These are phyloP conservation scores for Axinella damicornis DNA, from an alignment of 37 sponge, comb jelly and placozoan genomes.

Conservation along the genomic window DNA sequence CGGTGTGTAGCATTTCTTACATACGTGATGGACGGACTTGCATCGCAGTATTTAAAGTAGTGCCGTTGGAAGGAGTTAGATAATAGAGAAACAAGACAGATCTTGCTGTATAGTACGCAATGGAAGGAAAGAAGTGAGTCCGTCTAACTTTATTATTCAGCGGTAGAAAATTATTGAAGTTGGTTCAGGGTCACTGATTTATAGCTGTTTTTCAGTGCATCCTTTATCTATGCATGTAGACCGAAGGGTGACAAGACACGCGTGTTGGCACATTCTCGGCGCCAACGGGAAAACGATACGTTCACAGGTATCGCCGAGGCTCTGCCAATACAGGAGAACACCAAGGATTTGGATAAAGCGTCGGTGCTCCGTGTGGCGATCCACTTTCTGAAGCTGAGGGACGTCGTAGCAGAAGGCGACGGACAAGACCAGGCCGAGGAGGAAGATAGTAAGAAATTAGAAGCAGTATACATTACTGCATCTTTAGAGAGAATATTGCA, in stretches of 20 bases:
- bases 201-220: too few species aligned
- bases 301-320: slow-evolving; percentile 70
- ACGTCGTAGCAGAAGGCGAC: slow-evolving; percentile 47
- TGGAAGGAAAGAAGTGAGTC: slow-evolving; percentile 12
- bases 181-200: not conserved
- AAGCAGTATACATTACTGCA: too few species aligned
- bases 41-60: too few species aligned
- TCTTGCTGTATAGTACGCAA: not conserved
- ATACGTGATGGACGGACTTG: too few species aligned
- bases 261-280: slow-evolving; percentile 55
- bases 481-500: too few species aligned
- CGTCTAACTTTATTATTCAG: too few species aligned
- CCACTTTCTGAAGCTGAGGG: slow-evolving; percentile 65
- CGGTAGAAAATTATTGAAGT: not conserved
- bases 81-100: too few species aligned
- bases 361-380: slow-evolving; percentile 75
- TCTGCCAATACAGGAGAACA: slow-evolving; percentile 61
- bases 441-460: not conserved
- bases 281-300: slow-evolving; percentile 82
- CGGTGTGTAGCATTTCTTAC: too few species aligned
- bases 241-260: slow-evolving; percentile 25
- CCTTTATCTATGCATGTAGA: not conserved
- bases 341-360: slow-evolving; percentile 86
- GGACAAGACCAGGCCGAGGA: not conserved
- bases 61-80: too few species aligned